A percentile compares a stretch with the other conserved stretches of the same genome.
Evolutionary conservation across 1,140 invertebrate genomes (phyloP).

Genomic region (Ganaspis sp.): DNA sequence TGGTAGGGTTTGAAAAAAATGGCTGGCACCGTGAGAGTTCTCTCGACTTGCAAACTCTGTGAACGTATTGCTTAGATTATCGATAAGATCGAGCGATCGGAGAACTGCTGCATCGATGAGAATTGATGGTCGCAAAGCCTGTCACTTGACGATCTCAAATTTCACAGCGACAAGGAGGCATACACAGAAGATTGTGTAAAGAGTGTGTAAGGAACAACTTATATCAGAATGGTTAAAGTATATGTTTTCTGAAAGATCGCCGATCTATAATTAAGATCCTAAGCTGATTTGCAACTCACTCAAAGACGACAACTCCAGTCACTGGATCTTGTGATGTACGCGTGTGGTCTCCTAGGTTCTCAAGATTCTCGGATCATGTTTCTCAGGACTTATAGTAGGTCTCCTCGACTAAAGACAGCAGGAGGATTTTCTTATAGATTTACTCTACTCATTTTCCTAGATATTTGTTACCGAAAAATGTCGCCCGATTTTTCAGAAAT

Average conservation of each 20-base stretch:
- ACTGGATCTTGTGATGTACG: conserved; percentile 52
- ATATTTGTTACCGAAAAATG: not conserved
- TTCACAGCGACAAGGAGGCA: conserved; percentile 38
- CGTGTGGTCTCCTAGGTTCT: conserved; percentile 60
- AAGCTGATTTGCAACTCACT: conserved; percentile 49
- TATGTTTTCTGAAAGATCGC: conserved; percentile 42
- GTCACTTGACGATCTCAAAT: conserved; percentile 36
- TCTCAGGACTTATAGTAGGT: conserved; percentile 43
- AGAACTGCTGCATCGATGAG: not conserved
- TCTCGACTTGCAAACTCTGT: not conserved
- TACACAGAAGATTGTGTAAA: not conserved
- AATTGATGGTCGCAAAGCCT: not conserved
- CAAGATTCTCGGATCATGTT: conserved; percentile 56
- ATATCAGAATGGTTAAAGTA: not conserved
- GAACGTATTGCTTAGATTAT: not conserved
- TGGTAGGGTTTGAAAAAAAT: too few species aligned
- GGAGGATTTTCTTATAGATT: conserved; percentile 33
- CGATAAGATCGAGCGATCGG: conserved; percentile 12
- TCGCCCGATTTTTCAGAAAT: too few species aligned
- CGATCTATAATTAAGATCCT: conserved; percentile 59
- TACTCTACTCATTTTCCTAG: not conserved
- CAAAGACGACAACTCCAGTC: conserved; percentile 52
- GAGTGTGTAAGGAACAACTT: not conserved
- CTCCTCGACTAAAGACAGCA: conserved; percentile 33
- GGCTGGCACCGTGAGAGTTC: not conserved